Conservation (phyloP, 2,113 vertebrate genomes). For the Anguilla rostrata region DNA sequence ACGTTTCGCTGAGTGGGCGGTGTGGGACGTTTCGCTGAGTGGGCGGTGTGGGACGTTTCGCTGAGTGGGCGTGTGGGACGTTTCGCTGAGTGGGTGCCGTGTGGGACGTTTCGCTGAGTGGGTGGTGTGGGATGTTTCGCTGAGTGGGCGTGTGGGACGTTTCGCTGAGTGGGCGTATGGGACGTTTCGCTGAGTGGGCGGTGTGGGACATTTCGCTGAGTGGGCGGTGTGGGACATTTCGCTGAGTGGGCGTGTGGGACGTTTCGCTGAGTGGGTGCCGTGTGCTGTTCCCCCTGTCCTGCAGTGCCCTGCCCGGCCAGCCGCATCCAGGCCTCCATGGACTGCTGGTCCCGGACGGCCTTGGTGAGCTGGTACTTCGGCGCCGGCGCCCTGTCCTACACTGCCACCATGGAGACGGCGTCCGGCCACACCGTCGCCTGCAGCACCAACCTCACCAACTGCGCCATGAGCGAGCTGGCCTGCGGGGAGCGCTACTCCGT, state of each 20-base stretch:
- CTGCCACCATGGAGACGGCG: slow-evolving; percentile 25
- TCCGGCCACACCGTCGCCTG: slow-evolving; percentile 46
- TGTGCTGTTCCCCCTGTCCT: slow-evolving; percentile 27
- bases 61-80: too few species aligned
- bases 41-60: too few species aligned
- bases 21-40: too few species aligned
- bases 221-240: neutral
- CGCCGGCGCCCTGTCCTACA: slow-evolving; percentile 55
- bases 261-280: neutral
- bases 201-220: too few species aligned
- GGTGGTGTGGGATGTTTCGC: too few species aligned
- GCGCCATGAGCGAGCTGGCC: slow-evolving; percentile 50
- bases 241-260: neutral
- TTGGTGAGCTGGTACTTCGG: slow-evolving; percentile 56
- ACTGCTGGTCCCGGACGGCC: slow-evolving; percentile 49
- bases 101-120: too few species aligned
- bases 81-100: too few species aligned
- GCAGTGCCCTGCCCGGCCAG: slow-evolving; percentile 62
- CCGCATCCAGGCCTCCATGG: slow-evolving; percentile 49
- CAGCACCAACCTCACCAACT: slow-evolving; percentile 50
- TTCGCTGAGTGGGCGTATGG: too few species aligned
- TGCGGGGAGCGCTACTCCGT: slow-evolving; percentile 66
- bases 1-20: too few species aligned
- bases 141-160: too few species aligned
- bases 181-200: too few species aligned